phyloP scores from a whole-genome alignment of 2,797 vertebrate species.

The Pangasius macronema region DNA sequence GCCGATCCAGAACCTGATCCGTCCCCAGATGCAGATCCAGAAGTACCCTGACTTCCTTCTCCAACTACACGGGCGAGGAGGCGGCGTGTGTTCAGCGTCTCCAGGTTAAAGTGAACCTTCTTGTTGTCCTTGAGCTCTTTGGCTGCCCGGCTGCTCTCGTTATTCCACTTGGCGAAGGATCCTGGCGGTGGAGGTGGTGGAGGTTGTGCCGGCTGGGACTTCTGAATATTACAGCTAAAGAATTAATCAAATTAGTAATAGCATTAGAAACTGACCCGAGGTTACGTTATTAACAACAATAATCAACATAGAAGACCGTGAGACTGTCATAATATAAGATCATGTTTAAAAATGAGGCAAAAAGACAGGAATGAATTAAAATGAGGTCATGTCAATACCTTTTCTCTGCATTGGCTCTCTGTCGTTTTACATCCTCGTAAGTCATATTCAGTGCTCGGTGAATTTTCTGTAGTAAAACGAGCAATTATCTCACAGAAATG shows the following conservation, averaged over 20 bases:
- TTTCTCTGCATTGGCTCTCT: constrained; percentile 70
- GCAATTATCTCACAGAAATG: constrained; percentile 40
- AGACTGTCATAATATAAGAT: not conserved
- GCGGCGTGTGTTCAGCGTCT: constrained; percentile 74
- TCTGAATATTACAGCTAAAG: constrained; percentile 68
- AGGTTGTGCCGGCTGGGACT: constrained; percentile 38
- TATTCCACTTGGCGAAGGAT: constrained; percentile 72
- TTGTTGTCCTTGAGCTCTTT: constrained; percentile 69
- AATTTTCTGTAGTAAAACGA: constrained; percentile 79
- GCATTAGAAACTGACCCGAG: not conserved
- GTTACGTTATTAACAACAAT: not conserved
- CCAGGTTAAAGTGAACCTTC: constrained; percentile 77
- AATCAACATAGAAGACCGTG: not conserved
- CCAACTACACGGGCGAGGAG: constrained; percentile 63
- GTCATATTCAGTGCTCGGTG: constrained; percentile 86
- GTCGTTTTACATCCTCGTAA: constrained; percentile 73
- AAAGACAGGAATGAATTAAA: not conserved
- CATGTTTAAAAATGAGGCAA: not conserved
- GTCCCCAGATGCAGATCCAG: not conserved
- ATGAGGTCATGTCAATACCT: constrained; percentile 66
- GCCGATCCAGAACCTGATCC: not conserved
- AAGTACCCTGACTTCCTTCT: constrained; percentile 20
- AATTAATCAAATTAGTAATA: not conserved
- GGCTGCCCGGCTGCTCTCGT: constrained; percentile 55
- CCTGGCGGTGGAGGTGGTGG: constrained; percentile 41